Evolutionary conservation across 2,888 invertebrate genomes (phyloP).

Genomic region (Melinopterus prodromus): DNA sequence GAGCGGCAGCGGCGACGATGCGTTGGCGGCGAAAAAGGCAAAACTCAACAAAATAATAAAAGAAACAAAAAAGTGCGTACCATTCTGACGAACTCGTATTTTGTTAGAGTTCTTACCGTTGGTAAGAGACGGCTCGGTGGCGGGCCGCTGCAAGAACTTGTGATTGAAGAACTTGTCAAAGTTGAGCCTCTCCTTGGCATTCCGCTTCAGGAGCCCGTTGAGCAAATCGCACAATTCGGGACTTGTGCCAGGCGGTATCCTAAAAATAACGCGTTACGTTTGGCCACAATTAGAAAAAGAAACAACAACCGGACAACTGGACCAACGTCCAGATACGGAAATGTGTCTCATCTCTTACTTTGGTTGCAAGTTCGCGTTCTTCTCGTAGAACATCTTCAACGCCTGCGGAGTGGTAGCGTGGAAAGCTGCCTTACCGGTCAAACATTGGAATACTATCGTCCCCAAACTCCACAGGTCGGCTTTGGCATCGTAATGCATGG

Average conservation of each 20-base stretch:
- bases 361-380: slow-evolving; percentile 88
- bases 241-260: slow-evolving; percentile 94
- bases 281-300: slow-evolving; percentile 22
- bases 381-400: slow-evolving; percentile 96
- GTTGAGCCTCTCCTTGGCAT: slow-evolving; percentile 93
- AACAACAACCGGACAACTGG: slow-evolving; percentile 17
- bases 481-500: slow-evolving; percentile 97
- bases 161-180: slow-evolving; percentile 97
- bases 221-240: slow-evolving; percentile 87
- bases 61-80: slow-evolving; percentile 4
- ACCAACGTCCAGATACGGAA: neutral
- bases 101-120: neutral
- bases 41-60: neutral
- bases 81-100: neutral
- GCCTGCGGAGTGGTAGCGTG: slow-evolving; percentile 98
- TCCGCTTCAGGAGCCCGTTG: slow-evolving; percentile 86
- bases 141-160: slow-evolving; percentile 81
- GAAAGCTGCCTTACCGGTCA: slow-evolving; percentile 98
- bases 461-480: slow-evolving; percentile 99
- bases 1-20: neutral
- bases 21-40: neutral
- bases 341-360: slow-evolving; percentile 77
- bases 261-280: slow-evolving; percentile 58
- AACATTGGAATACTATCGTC: slow-evolving; percentile 89
- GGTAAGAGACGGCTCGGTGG: slow-evolving; percentile 52